Percentiles rank a stretch among this genome's conserved stretches.
These are phyloP conservation scores for Bilobella aurantiaca DNA, from an alignment of 1,140 invertebrate genomes.

Conservation along the genomic window DNA sequence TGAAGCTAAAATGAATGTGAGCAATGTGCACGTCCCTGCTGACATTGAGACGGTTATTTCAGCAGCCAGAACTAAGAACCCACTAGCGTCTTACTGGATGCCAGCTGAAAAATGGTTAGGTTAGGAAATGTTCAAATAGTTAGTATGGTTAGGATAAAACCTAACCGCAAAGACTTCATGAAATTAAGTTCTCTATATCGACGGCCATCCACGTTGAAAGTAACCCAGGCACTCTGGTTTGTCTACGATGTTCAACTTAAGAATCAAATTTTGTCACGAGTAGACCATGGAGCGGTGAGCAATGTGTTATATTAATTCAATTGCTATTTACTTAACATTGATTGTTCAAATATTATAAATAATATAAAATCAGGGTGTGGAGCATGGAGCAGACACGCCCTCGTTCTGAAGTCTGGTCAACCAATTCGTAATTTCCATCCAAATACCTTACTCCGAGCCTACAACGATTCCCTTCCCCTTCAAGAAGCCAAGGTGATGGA, in stretches of 20 bases:
- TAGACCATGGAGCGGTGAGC: not conserved
- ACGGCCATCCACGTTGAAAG: not conserved
- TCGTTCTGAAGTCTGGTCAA: not conserved
- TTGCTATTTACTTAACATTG: not conserved
- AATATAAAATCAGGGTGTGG: not conserved
- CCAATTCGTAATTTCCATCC: not conserved
- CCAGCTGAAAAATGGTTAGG: too few relatives aligned
- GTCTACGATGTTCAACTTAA: not conserved
- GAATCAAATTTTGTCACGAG: not conserved
- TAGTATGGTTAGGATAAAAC: too few relatives aligned
- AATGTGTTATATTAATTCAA: not conserved
- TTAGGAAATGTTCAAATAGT: too few relatives aligned
- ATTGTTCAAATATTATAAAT: too few relatives aligned
- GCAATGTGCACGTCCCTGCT: not conserved
- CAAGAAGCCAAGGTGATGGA: not conserved
- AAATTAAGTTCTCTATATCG: not conserved
- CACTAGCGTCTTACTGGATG: not conserved
- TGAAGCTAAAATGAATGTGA: not conserved
- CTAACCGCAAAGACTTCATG: conserved; percentile 5
- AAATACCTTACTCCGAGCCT: not conserved
- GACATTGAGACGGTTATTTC: not conserved
- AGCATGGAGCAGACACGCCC: not conserved
- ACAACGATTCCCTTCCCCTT: not conserved
- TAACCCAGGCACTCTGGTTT: not conserved
- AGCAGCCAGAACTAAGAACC: not conserved